Conservation (phyloP, 2,888 invertebrate genomes). For the Tubulanus polymorphus region DNA sequence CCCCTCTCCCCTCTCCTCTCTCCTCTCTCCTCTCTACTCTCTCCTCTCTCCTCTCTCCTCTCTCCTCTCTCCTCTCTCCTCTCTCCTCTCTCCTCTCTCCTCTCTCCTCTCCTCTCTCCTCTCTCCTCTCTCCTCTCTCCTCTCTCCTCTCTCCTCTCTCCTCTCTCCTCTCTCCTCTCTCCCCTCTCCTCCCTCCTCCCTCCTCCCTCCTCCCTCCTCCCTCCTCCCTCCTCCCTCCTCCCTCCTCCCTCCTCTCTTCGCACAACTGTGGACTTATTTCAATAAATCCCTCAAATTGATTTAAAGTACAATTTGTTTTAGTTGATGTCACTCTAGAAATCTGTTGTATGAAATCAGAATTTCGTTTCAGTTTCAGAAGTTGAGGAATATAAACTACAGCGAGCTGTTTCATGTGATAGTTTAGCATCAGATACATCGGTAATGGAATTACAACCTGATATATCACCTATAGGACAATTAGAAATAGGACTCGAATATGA, state of each 20-base stretch:
- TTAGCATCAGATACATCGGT: conserved; percentile 76
- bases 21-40: conserved; percentile 17
- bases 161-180: background rate
- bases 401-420: conserved; percentile 75
- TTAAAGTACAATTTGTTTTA: too few relatives aligned
- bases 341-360: too few relatives aligned
- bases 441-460: conserved; percentile 65
- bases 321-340: too few relatives aligned
- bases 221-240: background rate
- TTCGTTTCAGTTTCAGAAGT: conserved; percentile 45
- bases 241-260: background rate
- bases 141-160: background rate
- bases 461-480: conserved; percentile 68
- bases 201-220: background rate
- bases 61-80: conserved; percentile 1
- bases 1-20: too few relatives aligned
- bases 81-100: background rate
- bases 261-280: too few relatives aligned
- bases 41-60: too few relatives aligned
- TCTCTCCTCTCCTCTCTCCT: background rate
- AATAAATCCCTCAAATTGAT: too few relatives aligned
- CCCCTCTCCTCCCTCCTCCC: background rate
- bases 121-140: background rate
- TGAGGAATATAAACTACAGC: conserved; percentile 54
- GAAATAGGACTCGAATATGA: conserved; percentile 75